Evolutionary conservation across 2,888 invertebrate genomes (phyloP), one percentile per base, ranked within the genome.

Genomic region (Seladonia tumulorum): DNA sequence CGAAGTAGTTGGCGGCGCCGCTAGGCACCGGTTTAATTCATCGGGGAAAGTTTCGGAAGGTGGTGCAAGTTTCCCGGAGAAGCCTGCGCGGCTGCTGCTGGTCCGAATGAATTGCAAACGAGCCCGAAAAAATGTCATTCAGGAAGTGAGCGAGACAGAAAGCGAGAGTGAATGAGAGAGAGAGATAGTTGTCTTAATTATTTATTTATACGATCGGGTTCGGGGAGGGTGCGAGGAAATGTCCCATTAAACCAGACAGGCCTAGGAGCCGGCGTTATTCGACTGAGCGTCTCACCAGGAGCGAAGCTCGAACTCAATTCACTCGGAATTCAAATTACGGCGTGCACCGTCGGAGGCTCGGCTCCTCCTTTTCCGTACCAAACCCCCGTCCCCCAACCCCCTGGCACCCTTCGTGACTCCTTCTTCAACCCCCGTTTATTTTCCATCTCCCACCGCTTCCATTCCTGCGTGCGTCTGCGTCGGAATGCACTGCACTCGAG

Each of bases 281-380:
- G 90, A 88, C 92, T 89, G 90, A 91, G 89, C 89, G 92, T 90
- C 89, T 90, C 90, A 88, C 89, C 49, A 88, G 82, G 87, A 90
- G 90, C 88, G 89, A 88, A 90, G 83, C 90, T 90, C 89, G 89
- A 92, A 92, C 92, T 93, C 92, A 91, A 93, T 93, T 93, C 93
- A 92, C 91, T 91, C 92, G 93, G 93, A 93, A 93, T 93, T 93
- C 93, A 93, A 93, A 93, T 93, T 93, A 93, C 91, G 90, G 87
- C 79, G 80, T 82, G 83, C 88, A 78, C 81, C 81, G 81, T 82
- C 83, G 87, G 66, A 66, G 83, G 42, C 79, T 76, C 71, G 76
- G 49, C 82, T 78, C 87, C 88, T 80, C 63, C 84, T 63, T 82
- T 82, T 85, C 85, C 81, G 83, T 75, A 80, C 60, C 76, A 70